Evolutionary conservation across 1,140 invertebrate species (phyloP), one percentile per base, ranked within the genome.

Genomic region (Monochamus saltuarius): DNA sequence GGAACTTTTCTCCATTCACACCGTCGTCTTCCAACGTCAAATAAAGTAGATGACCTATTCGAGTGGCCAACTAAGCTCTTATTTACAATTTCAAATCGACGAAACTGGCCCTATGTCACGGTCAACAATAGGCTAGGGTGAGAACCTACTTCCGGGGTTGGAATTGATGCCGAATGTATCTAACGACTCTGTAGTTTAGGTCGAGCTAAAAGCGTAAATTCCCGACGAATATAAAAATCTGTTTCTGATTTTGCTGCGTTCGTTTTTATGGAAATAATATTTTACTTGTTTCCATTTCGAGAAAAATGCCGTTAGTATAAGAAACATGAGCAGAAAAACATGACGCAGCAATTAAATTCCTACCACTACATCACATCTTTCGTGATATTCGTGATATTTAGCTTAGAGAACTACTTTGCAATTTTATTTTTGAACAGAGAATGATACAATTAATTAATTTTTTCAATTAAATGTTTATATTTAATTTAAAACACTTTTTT

Each of bases 1-100:
- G 59, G 46, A 29, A 59, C 62, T 58, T 59, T 62, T 59, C 57
- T 59, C 46, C 56, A 55, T 67, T 55, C 49, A 45, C 22, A 53
- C 46, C 56, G 59, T 61, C 56, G 56, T 53, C 54, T 65, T 61
- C 63, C 14, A 55, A 59, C 53, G 63, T 62, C 65, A 59, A 67
- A 59, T 65, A 64, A 57, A 67, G 59, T 59, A 60, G 58, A 37
- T 61, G 59, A 55, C 52, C 51, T 46, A 50, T 43, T 52, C 39
- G 54, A 60, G 56, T 49, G 62, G 53, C 59, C 62, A 59, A 57
- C 65, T 54, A 58, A 61, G 56, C 63, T 65, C 64, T 65, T 67
- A 67, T 67, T 67, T 62, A 67, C 65, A 67, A 65, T 67, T 67
- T 67, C 65, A 67, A 67, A 67, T 63, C 61, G 61, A 49, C 50